Evolutionary conservation across 2,888 invertebrate genomes (phyloP).

Genomic region (Isoperla grammatica): DNA sequence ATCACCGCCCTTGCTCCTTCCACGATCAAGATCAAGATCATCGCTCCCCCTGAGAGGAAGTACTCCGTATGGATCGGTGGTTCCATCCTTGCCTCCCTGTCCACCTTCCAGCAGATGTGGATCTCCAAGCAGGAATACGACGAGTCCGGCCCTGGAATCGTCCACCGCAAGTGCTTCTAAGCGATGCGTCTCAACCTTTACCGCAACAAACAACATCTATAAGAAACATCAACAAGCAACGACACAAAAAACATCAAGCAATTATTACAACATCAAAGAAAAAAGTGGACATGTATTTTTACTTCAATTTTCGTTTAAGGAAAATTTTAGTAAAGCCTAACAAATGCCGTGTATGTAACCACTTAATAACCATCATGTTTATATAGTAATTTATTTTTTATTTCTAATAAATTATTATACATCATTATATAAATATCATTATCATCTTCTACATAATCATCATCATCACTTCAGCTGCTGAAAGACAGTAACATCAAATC

Average conservation of each 20-base stretch:
- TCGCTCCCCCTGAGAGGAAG: slow-evolving; percentile 84
- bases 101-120: slow-evolving; percentile 91
- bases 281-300: too few species aligned
- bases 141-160: slow-evolving; percentile 74
- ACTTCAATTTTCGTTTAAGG: too few species aligned
- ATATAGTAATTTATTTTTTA: slow-evolving; percentile 11
- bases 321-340: too few species aligned
- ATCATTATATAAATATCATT: slow-evolving; percentile 8
- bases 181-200: neutral
- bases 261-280: too few species aligned
- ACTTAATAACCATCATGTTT: slow-evolving; percentile 6
- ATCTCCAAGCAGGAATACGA: slow-evolving; percentile 88
- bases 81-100: slow-evolving; percentile 81
- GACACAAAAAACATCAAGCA: too few species aligned
- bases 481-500: slow-evolving; percentile 9
- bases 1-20: slow-evolving; percentile 84
- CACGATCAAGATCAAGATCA: slow-evolving; percentile 93
- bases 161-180: slow-evolving; percentile 71
- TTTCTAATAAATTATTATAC: slow-evolving; percentile 12
- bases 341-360: too few species aligned
- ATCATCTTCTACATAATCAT: slow-evolving; percentile 12
- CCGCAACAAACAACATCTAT: neutral
- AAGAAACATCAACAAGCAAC: too few species aligned
- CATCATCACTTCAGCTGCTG: slow-evolving; percentile 7
- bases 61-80: slow-evolving; percentile 91